Evolutionary conservation across 2,797 vertebrate genomes (phyloP).

Genomic region (Phyllotis vaccarum): DNA sequence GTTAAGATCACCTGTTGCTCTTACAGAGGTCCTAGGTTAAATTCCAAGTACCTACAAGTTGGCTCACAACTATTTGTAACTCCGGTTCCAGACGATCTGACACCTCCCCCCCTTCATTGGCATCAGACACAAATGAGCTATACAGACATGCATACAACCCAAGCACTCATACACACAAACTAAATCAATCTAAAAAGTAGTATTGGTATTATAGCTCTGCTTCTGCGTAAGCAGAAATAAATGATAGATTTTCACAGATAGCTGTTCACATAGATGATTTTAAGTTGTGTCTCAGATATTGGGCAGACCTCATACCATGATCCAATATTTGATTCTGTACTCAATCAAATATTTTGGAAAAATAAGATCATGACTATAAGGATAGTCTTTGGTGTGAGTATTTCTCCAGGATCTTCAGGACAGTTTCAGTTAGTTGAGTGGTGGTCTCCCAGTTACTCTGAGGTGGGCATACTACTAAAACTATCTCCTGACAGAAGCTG

Average conservation of each 20-base stretch:
- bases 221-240: not conserved
- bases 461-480: not conserved
- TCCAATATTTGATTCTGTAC: no score
- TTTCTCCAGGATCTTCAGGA: not conserved
- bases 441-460: not conserved
- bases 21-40: no score
- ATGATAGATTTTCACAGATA: not conserved
- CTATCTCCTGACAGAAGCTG: not conserved
- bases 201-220: not conserved
- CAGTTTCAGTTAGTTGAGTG: not conserved
- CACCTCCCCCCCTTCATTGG: not conserved
- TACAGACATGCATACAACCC: not conserved
- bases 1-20: not conserved
- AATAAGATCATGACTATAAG: not conserved
- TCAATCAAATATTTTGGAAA: no score
- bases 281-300: no score
- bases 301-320: no score
- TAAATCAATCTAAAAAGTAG: not conserved
- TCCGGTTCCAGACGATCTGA: not conserved
- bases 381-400: not conserved
- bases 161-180: not conserved
- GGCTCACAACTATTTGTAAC: not conserved
- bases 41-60: not conserved
- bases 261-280: no score
- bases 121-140: not conserved